Evolutionary conservation across 2,797 vertebrate genomes (phyloP), one percentile per base, ranked within the genome.

Genomic region (Geotria australis): DNA sequence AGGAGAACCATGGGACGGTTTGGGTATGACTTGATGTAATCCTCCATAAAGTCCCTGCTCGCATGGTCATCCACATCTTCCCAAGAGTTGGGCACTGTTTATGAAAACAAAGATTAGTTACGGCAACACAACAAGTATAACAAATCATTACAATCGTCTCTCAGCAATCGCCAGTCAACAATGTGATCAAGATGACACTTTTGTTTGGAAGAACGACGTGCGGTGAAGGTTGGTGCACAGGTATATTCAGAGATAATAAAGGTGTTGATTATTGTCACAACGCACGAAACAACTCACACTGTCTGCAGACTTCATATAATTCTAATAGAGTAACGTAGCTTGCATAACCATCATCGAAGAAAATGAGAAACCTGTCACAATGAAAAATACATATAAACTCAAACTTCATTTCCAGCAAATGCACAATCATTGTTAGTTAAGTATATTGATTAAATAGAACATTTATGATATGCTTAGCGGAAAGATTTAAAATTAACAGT

Each of bases 1-100:
- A 98, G 74, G 55, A 98, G 74, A n/a, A 98, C 91, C 91, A 96
- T 98, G n/a, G 89, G 91, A 2, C 91, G 71, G 73, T 91, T 95
- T 56, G 91, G 91, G 63, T 96, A 98, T 1, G 86, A 83, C 0
- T 82, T 89, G 69, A 98, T 81, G 65, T 98, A 98, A 57, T 96
- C 91, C 66, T 91, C 80, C 0, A 98, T 88, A 64, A 98, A 98
- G 66, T 96, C 91, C 8, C 77, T 73, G 57, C 85, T 95, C 1
- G 89, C 93, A 9, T 76, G 68, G 2, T 98, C 91, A 63, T 98
- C 91, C 3, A 98, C 94, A 66, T 98, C 91, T 46, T 96, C 85
- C 89, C 91, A 98, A 0, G 78, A 76, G 56, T 76, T 83, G 48
- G 74, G 73, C 60, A 95, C 89, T 98, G 68, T 10, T 46, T 11